Evolutionary conservation across 1,140 invertebrate species (phyloP).

Genomic region (Saccostrea cuccullata): DNA sequence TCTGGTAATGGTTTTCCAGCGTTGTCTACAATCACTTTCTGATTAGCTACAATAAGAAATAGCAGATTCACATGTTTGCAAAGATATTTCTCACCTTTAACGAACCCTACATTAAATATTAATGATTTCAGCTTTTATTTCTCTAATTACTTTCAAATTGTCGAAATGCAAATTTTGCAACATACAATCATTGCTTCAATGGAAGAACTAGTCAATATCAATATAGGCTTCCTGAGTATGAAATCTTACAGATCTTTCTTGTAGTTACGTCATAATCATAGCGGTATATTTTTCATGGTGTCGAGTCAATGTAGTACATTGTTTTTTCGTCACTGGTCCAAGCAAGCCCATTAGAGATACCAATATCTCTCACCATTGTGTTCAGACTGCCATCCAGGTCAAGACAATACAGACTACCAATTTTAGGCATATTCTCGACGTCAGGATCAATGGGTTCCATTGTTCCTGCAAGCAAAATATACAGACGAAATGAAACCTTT

Average conservation of each 20-base stretch:
- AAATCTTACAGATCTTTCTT: constrained; percentile 83
- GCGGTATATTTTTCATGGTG: constrained; percentile 77
- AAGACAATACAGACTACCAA: constrained; percentile 73
- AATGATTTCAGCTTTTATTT: too few relatives aligned
- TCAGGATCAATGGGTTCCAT: constrained; percentile 25
- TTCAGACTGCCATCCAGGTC: constrained; percentile 65
- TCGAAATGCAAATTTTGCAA: too few relatives aligned
- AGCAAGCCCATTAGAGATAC: constrained; percentile 89
- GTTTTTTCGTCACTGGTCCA: constrained; percentile 86
- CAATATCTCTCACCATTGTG: constrained; percentile 69
- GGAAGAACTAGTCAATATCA: constrained; percentile 18
- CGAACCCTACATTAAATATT: too few relatives aligned
- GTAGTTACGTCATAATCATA: constrained; percentile 87
- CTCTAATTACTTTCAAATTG: too few relatives aligned
- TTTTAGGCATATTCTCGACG: constrained; percentile 41
- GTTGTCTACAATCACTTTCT: too few relatives aligned
- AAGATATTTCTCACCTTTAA: constrained; percentile 16
- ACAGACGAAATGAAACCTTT: too few relatives aligned
- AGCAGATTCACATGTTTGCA: neutral
- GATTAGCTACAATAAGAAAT: too few relatives aligned
- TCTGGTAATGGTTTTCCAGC: too few relatives aligned
- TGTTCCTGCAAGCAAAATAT: constrained; percentile 20
- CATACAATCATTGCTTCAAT: neutral
- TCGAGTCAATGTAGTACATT: constrained; percentile 79
- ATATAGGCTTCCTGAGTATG: neutral